These are phyloP conservation scores for Saturnia japonica DNA, from an alignment of 2,888 invertebrate species.

Conservation along the genomic window DNA sequence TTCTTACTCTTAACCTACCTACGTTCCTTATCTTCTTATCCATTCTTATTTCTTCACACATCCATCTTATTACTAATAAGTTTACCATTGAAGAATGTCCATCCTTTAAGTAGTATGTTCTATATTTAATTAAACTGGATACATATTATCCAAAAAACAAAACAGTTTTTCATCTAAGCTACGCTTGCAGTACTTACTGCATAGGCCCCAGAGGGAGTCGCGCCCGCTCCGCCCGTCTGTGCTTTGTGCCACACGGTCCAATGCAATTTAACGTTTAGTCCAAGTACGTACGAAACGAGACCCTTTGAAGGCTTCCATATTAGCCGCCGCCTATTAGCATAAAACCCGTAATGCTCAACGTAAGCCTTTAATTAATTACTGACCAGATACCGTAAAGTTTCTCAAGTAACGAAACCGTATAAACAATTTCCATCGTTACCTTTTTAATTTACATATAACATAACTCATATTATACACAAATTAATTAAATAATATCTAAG, in stretches of 20 bases:
- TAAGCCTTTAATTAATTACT: conserved; percentile 78
- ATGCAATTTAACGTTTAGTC: conserved; percentile 68
- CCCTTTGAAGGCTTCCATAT: conserved; percentile 73
- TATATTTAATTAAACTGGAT: conserved; percentile 3
- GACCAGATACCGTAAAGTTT: conserved; percentile 57
- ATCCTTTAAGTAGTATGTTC: conserved; percentile 13
- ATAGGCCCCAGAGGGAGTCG: conserved; percentile 28
- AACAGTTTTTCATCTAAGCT: conserved; percentile 19
- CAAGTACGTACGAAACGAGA: conserved; percentile 28
- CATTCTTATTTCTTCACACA: too few relatives aligned
- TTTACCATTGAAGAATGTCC: background rate
- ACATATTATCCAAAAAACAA: conserved; percentile 18
- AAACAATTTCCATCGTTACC: conserved; percentile 35
- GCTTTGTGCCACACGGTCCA: conserved; percentile 56
- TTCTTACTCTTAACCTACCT: too few relatives aligned
- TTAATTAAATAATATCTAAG: conserved; percentile 43
- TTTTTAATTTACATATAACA: conserved; percentile 55
- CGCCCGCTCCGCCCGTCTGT: conserved; percentile 39
- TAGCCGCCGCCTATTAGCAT: conserved; percentile 73
- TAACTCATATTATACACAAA: conserved; percentile 17
- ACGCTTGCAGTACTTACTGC: background rate
- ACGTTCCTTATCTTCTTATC: too few relatives aligned
- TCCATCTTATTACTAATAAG: too few relatives aligned
- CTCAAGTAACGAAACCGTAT: conserved; percentile 36
- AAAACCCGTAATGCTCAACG: conserved; percentile 71